Conservation (phyloP, 2,888 invertebrate species). For the Limnephilus marmoratus region DNA sequence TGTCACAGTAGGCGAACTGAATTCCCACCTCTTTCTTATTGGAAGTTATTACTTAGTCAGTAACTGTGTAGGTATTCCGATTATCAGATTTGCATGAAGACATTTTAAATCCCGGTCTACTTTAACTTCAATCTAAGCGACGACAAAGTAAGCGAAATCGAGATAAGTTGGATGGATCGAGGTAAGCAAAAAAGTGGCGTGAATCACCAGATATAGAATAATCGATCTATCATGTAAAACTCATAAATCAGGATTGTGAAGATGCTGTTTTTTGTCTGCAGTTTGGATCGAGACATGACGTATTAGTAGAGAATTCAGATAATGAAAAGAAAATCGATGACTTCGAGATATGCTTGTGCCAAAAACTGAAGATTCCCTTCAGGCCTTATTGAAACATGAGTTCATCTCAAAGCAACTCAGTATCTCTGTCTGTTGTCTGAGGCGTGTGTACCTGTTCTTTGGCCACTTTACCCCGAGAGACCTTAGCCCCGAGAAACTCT, state of each 20-base stretch:
- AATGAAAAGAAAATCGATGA: neutral
- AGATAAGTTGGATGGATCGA: neutral
- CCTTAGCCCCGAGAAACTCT: neutral
- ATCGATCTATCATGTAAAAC: neutral
- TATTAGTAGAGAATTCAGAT: neutral
- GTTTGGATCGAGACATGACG: neutral
- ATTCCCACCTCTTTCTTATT: neutral
- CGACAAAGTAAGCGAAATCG: neutral
- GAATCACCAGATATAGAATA: neutral
- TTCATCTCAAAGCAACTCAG: neutral
- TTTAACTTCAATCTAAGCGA: no score
- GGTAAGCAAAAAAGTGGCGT: neutral
- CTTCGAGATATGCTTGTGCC: neutral
- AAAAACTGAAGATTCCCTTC: neutral
- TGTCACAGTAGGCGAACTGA: neutral
- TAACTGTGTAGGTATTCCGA: neutral
- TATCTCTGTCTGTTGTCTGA: neutral
- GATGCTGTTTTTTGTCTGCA: neutral
- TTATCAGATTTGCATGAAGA: neutral
- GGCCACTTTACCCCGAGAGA: neutral
- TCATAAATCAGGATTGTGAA: neutral
- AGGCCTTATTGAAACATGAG: neutral
- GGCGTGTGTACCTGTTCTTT: neutral
- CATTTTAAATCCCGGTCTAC: neutral
- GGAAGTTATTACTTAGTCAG: neutral